These are phyloP conservation scores for Apamea crenata DNA, from an alignment of 2,888 invertebrate genomes.

Conservation along the genomic window DNA sequence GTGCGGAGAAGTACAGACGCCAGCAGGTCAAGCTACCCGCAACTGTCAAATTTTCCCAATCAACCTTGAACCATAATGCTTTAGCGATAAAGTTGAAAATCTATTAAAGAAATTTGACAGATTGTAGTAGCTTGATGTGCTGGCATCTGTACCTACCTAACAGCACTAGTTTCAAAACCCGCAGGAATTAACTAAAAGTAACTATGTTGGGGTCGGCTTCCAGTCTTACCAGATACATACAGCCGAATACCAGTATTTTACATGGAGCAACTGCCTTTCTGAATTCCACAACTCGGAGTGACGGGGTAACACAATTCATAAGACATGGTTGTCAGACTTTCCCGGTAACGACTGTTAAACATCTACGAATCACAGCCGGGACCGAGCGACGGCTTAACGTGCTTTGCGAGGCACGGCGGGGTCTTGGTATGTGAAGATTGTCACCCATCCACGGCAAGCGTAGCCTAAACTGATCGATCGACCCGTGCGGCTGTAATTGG, in stretches of 20 bases:
- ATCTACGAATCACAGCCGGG: not conserved
- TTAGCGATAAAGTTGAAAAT: too few species aligned
- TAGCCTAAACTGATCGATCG: not conserved
- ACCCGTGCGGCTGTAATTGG: not conserved
- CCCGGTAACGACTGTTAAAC: not conserved
- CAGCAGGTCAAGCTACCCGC: too few species aligned
- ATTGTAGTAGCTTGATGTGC: too few species aligned
- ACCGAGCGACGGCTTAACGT: not conserved
- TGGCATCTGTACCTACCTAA: too few species aligned
- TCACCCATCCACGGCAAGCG: not conserved
- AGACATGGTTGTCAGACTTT: not conserved
- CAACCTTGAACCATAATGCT: too few species aligned
- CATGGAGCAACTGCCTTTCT: not conserved
- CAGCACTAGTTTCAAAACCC: not conserved
- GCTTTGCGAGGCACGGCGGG: not conserved
- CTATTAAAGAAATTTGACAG: too few species aligned
- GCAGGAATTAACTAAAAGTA: not conserved
- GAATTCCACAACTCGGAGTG: not conserved
- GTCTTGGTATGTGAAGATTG: not conserved
- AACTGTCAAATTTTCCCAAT: too few species aligned
- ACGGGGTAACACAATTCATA: not conserved
- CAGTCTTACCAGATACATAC: not conserved
- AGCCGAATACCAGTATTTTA: not conserved
- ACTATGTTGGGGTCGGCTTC: not conserved
- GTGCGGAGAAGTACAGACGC: not conserved